Percentiles rank a stretch among this genome's conserved stretches.
These are phyloP conservation scores for Agrotis puta DNA, from an alignment of 2,888 invertebrate genomes.

Conservation along the genomic window DNA sequence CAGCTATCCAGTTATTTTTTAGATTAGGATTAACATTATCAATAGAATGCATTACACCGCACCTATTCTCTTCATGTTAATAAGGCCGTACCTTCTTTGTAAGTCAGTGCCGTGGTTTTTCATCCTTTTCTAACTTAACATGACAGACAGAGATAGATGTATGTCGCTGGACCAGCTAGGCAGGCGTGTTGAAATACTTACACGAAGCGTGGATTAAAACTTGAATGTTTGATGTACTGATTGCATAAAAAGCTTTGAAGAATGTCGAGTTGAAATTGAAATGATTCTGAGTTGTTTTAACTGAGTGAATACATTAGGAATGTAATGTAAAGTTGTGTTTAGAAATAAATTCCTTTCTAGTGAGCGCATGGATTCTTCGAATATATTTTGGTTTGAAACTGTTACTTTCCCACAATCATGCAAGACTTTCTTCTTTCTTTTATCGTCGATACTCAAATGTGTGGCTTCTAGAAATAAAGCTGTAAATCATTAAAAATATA, in stretches of 20 bases:
- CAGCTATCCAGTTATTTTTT: conserved; percentile 59
- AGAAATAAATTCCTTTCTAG: conserved; percentile 43
- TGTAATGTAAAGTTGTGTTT: conserved; percentile 34
- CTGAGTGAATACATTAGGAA: conserved; percentile 55
- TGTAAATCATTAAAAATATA: too few species aligned
- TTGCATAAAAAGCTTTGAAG: conserved; percentile 68
- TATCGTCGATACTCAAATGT: background rate
- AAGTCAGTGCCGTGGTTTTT: conserved; percentile 63
- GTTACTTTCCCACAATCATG: background rate
- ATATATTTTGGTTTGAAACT: conserved; percentile 1
- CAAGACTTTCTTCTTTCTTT: background rate
- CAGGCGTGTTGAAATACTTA: conserved; percentile 87
- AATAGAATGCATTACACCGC: conserved; percentile 74
- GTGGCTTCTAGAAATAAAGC: too few species aligned
- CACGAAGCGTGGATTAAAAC: conserved; percentile 87
- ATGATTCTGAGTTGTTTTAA: conserved; percentile 46
- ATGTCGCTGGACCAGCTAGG: conserved; percentile 73
- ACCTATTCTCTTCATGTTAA: conserved; percentile 78
- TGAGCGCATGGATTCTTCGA: conserved; percentile 23
- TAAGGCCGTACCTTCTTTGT: conserved; percentile 72
- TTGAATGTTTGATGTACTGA: conserved; percentile 81
- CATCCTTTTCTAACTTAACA: conserved; percentile 62
- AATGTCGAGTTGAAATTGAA: conserved; percentile 57
- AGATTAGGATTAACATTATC: conserved; percentile 69
- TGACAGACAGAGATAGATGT: conserved; percentile 64